Evolutionary conservation across 2,113 vertebrate genomes (phyloP).

Genomic region (Indicator maculatus): DNA sequence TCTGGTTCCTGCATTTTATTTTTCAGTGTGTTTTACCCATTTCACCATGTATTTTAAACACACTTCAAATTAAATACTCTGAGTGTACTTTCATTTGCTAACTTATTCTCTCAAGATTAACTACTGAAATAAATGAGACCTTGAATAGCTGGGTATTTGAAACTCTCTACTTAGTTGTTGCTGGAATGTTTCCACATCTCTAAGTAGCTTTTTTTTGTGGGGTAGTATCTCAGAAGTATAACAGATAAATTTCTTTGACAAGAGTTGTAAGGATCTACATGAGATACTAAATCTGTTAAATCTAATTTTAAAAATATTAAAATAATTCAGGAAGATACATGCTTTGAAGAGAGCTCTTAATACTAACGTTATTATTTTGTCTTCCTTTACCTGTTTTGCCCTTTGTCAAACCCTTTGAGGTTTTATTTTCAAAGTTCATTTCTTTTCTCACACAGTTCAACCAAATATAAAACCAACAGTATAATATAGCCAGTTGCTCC

Average conservation of each 20-base stretch:
- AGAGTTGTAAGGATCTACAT: not conserved
- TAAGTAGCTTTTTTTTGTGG: not conserved
- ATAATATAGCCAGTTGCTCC: not conserved
- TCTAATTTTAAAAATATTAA: not conserved
- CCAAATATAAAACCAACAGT: not conserved
- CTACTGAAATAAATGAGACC: not conserved
- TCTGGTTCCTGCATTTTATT: not conserved
- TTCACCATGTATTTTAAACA: not conserved
- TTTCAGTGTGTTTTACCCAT: not conserved
- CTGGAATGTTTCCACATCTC: not conserved
- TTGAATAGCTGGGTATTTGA: not conserved
- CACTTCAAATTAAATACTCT: not conserved
- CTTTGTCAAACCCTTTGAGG: not conserved
- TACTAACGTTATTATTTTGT: not conserved
- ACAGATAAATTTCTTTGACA: not conserved
- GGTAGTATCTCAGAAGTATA: not conserved
- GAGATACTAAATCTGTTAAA: not conserved
- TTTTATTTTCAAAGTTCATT: not conserved
- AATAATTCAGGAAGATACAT: not conserved
- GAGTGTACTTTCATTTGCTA: not conserved
- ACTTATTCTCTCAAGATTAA: not conserved
- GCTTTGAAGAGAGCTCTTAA: not conserved
- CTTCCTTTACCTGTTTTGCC: not conserved
- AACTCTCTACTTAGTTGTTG: not conserved
- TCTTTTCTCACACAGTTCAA: not conserved